phyloP scores from a whole-genome alignment of 1,140 invertebrate species.

The Archegozetes longisetosus region DNA sequence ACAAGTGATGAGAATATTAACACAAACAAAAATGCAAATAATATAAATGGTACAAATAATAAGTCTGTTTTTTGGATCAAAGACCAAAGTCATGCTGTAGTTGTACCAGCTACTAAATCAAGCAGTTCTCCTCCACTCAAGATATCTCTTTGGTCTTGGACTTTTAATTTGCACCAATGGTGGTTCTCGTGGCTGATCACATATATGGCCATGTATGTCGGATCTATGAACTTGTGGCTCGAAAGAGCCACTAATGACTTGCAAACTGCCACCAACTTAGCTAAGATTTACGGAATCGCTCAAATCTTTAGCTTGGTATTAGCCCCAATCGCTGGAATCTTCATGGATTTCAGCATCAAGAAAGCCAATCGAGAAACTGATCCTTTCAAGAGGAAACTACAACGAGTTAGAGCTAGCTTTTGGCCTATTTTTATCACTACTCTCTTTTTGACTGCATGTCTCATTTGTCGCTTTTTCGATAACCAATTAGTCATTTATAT shows the following conservation, averaged over 20 bases:
- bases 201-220: constrained; percentile 22
- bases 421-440: constrained; percentile 22
- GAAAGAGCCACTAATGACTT: constrained; percentile 13
- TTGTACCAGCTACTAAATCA: background rate
- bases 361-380: constrained; percentile 15
- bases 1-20: background rate
- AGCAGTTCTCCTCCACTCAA: constrained; percentile 13
- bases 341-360: constrained; percentile 20
- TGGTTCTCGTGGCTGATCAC: constrained; percentile 23
- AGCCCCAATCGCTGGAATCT: constrained; percentile 18
- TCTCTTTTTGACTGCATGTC: constrained; percentile 11
- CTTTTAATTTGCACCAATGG: constrained; percentile 20
- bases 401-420: constrained; percentile 19
- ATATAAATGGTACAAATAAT: background rate
- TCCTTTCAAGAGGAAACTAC: constrained; percentile 16
- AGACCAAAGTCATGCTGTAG: too few relatives aligned
- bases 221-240: constrained; percentile 20
- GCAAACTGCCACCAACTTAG: constrained; percentile 13
- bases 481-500: constrained; percentile 15
- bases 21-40: background rate
- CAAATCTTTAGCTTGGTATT: constrained; percentile 20
- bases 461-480: constrained; percentile 22
- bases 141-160: constrained; percentile 12
- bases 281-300: constrained; percentile 19
- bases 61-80: background rate